Conservation (phyloP, 2,113 vertebrate species). For the Chiloscyllium plagiosum region DNA sequence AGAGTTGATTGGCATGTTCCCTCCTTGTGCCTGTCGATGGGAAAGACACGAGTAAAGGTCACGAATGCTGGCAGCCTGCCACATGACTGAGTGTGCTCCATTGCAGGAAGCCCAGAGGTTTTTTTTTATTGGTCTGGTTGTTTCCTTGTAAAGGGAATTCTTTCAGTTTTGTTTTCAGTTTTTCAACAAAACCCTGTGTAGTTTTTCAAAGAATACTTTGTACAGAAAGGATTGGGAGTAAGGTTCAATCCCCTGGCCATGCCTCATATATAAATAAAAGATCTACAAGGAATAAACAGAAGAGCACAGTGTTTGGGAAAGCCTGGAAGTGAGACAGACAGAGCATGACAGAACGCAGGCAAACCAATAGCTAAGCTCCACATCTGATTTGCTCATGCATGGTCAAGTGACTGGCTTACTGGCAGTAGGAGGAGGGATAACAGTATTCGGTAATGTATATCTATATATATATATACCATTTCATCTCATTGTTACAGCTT, state of each 20-base stretch:
- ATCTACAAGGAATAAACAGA: not conserved
- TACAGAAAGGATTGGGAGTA: not conserved
- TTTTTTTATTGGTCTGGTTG: not conserved
- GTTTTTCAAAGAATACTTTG: not conserved
- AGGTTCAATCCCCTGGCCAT: not conserved
- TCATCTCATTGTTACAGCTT: not conserved
- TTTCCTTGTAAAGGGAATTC: not conserved
- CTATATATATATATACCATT: not conserved
- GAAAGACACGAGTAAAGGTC: not conserved
- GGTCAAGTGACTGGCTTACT: not conserved
- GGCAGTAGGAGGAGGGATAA: not conserved
- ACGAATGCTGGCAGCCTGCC: slow-evolving; percentile 10
- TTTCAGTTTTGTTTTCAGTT: not conserved
- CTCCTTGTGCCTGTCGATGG: not conserved
- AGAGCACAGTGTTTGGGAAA: not conserved
- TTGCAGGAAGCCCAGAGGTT: not conserved
- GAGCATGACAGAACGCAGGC: not conserved
- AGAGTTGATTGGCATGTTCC: not conserved
- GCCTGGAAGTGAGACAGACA: not conserved
- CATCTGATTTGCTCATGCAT: slow-evolving; percentile 15
- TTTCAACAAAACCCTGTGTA: not conserved
- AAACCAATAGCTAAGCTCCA: not conserved
- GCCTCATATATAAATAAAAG: not conserved
- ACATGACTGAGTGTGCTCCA: not conserved
- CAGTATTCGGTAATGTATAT: not conserved